phyloP scores from a whole-genome alignment of 2,888 invertebrate genomes.

The Aphidoletes aphidimyza region DNA sequence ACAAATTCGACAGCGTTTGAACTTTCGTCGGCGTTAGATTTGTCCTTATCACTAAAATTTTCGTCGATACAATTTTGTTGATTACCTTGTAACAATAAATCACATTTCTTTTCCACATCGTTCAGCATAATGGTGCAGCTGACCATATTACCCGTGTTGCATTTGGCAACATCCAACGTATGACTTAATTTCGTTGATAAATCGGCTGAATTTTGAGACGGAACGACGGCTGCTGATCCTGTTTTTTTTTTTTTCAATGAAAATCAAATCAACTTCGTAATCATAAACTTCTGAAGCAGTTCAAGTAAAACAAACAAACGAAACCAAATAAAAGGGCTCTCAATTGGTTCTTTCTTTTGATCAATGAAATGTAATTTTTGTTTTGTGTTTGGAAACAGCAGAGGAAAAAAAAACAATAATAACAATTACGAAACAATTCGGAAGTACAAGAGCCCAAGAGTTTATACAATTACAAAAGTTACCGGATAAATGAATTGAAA shows the following conservation, averaged over 20 bases:
- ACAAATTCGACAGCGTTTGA: slow-evolving; percentile 48
- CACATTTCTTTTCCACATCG: slow-evolving; percentile 52
- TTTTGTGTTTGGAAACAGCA: too few species aligned
- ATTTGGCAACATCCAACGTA: background rate
- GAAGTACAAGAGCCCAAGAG: too few species aligned
- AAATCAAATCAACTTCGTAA: too few species aligned
- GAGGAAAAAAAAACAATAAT: too few species aligned
- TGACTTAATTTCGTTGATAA: slow-evolving; percentile 38
- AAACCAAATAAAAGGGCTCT: too few species aligned
- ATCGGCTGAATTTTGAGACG: slow-evolving; percentile 34
- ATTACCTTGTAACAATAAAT: slow-evolving; percentile 44
- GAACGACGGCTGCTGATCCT: slow-evolving; percentile 39
- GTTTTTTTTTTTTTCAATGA: background rate
- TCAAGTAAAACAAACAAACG: too few species aligned
- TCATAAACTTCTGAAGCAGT: too few species aligned
- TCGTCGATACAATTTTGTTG: slow-evolving; percentile 44
- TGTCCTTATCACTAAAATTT: slow-evolving; percentile 43
- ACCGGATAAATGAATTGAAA: background rate
- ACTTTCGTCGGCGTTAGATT: slow-evolving; percentile 48
- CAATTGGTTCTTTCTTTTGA: too few species aligned
- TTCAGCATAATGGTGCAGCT: slow-evolving; percentile 41
- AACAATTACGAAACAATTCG: too few species aligned
- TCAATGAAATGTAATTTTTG: too few species aligned
- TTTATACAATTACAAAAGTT: too few species aligned
- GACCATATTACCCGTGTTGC: background rate